Evolutionary conservation across 2,888 invertebrate species (phyloP), one percentile per base, ranked within the genome.

Genomic region (Synanthedon tipuliformis): DNA sequence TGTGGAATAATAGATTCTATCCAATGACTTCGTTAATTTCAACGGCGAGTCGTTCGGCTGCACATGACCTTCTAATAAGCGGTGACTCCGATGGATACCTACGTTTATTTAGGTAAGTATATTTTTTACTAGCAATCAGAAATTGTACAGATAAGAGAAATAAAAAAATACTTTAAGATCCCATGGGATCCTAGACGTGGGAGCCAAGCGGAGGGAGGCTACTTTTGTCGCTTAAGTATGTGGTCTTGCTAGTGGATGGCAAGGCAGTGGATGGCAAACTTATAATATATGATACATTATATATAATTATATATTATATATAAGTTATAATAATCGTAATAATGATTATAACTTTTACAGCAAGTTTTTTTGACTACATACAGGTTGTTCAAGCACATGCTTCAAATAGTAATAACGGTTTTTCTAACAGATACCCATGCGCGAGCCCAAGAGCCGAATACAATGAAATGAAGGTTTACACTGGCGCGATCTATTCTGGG

Each of bases 21-120:
- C 94, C 94, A 40, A 92, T 93, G 89, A 93, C 93, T 34, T 93
- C 94, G n/a, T 89, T 95, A 50, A 90, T 95, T 59, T 91, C 94
- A 48, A 93, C 95, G 2, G 93, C 94, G 10, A 94, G 94, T 79
- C 90, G 95, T 57, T 93, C 95, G 12, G 91, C 94, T 1, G 93
- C 94, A 4, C 94, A 95, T 59, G 95, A 96, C 69, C 90, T 95
- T 62, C 83, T 97, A 2, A 91, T 94, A 40, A 92, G 93, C 48
- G 97, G 97, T 7, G 96, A 97, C 71, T 92, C 94, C n/a, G 95
- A 95, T 70, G 97, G 97, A 40, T 93, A 95, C 69, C 76, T 97
- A 15, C 89, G 96, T 52, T 86, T 96, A 50, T 96, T 95, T 81
- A 93, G 94, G 90, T 94, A 73, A 18, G 34, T 49, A 15, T 18